A percentile compares a stretch with the other conserved stretches of the same genome.
These are phyloP conservation scores for Dendroctonus valens DNA, from an alignment of 1,140 invertebrate species.

Conservation along the genomic window DNA sequence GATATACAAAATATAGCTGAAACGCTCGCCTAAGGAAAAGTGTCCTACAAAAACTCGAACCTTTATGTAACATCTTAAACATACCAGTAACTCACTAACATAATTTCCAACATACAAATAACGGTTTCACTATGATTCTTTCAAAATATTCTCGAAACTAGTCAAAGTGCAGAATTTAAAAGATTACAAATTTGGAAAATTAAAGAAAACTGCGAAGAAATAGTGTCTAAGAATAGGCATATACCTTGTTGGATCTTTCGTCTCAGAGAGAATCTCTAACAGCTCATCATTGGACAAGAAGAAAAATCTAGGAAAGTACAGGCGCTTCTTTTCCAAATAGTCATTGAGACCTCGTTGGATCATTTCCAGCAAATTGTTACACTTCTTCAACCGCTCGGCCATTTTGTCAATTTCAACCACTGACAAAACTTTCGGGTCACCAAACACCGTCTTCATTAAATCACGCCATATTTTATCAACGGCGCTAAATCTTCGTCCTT, in stretches of 20 bases:
- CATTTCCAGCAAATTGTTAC: slow-evolving; percentile 80
- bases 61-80: no score
- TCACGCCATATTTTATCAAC: slow-evolving; percentile 96
- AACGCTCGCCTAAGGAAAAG: no score
- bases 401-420: slow-evolving; percentile 92
- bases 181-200: background rate
- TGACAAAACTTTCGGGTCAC: slow-evolving; percentile 78
- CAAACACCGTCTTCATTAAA: slow-evolving; percentile 82
- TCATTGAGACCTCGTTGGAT: slow-evolving; percentile 92
- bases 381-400: slow-evolving; percentile 86
- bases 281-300: slow-evolving; percentile 97
- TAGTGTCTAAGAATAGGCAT: slow-evolving; percentile 18
- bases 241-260: slow-evolving; percentile 90
- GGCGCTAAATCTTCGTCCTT: slow-evolving; percentile 84
- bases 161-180: background rate
- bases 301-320: slow-evolving; percentile 95
- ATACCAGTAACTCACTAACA: no score
- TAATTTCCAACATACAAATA: no score
- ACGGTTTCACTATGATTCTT: background rate
- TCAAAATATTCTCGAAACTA: background rate
- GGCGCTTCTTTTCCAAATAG: slow-evolving; percentile 93
- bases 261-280: slow-evolving; percentile 93
- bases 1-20: no score
- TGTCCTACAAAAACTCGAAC: no score
- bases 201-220: slow-evolving; percentile 12